Percentiles rank a stretch among this genome's conserved stretches.
Evolutionary conservation across 1,140 invertebrate species (phyloP).

Genomic region (Drosophila orena): DNA sequence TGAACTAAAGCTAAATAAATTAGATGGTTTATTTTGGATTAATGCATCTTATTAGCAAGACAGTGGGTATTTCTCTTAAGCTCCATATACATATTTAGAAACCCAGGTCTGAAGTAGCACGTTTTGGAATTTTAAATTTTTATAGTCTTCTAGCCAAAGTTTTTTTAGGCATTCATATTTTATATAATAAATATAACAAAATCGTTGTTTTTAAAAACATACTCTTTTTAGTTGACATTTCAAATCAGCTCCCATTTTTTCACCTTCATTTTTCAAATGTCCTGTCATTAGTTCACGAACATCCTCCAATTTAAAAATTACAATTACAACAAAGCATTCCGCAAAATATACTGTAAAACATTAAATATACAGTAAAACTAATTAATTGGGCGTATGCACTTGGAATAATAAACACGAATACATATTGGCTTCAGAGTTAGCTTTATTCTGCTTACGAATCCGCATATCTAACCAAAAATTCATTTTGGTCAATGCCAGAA

Average conservation of each 20-base stretch:
- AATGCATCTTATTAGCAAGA: constrained; percentile 15
- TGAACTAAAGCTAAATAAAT: constrained; percentile 39
- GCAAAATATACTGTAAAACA: not conserved
- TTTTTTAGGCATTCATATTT: no score
- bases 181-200: no score
- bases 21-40: constrained; percentile 1
- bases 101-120: not conserved
- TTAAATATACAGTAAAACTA: not conserved
- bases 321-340: no score
- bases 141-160: no score
- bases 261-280: no score
- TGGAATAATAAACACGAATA: not conserved
- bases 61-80: not conserved
- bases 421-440: constrained; percentile 43
- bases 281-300: no score
- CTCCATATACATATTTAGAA: not conserved
- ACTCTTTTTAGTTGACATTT: no score
- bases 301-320: no score
- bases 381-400: not conserved
- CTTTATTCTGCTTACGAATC: constrained; percentile 57
- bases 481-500: constrained; percentile 75
- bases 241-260: no score
- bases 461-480: constrained; percentile 42
- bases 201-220: no score
- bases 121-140: no score